Evolutionary conservation across 2,113 vertebrate species (phyloP).

Genomic region (Myotis davidii): DNA sequence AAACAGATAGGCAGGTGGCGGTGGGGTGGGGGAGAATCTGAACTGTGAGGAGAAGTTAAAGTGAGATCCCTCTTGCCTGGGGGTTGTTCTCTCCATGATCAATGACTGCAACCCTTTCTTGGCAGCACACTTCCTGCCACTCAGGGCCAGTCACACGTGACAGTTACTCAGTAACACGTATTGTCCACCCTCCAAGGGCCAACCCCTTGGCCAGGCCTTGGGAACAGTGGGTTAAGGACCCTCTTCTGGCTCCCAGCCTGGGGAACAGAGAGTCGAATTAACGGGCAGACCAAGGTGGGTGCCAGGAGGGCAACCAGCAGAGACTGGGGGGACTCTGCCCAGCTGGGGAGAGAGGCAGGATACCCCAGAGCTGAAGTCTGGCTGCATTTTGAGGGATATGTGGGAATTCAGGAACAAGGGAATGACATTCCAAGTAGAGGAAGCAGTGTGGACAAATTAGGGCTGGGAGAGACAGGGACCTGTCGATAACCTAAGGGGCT

Average conservation of each 20-base stretch:
- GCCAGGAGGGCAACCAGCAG: fast-evolving
- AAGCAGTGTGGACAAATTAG: too few species aligned
- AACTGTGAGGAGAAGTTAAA: too few species aligned
- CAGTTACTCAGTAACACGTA: neutral
- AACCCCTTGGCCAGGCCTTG: neutral
- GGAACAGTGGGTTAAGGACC: neutral
- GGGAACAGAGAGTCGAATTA: neutral
- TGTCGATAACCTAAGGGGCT: fast-evolving
- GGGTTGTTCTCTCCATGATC: fast-evolving
- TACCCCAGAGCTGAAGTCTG: neutral
- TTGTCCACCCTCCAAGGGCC: neutral
- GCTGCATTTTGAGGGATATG: neutral
- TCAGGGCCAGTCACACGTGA: fast-evolving
- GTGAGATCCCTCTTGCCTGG: neutral
- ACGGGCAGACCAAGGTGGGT: fast-evolving
- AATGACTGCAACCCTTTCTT: neutral
- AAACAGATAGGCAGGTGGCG: neutral
- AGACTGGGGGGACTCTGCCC: fast-evolving
- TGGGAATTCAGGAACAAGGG: neutral
- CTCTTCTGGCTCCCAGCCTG: too few species aligned
- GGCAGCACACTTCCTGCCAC: too few species aligned
- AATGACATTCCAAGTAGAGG: fast-evolving
- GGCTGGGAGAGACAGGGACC: fast-evolving
- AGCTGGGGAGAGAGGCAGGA: fast-evolving
- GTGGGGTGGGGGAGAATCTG: fast-evolving